Base-by-base conservation (phyloP, 2,888 invertebrate species). In the Coleophora flavipennella region DNA sequence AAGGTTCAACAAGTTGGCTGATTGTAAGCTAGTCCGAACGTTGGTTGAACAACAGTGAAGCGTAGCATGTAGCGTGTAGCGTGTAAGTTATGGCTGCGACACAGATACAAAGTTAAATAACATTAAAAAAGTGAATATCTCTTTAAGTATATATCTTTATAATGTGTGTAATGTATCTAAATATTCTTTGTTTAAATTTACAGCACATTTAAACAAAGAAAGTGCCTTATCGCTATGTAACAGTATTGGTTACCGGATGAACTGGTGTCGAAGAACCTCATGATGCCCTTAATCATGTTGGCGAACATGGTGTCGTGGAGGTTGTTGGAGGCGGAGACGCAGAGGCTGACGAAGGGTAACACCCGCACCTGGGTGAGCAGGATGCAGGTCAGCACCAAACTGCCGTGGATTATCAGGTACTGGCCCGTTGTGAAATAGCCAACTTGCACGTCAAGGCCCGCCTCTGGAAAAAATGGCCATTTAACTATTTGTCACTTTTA, bases 221-320 rank as follows among this genome's bases (percentile, higher is more conserved):
- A n/a, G n/a, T n/a, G 39, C 11, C n/a, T n/a, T n/a, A n/a, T n/a
- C n/a, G n/a, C n/a, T n/a, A n/a, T n/a, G n/a, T n/a, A n/a, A n/a
- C n/a, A n/a, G n/a, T n/a, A n/a, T 13, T 32, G 20, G 43, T 44
- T 59, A 81, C 84, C 84, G 51, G 91, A 89, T 2, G 95, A 93
- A 67, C 95, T 96, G 0, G 89, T 90, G 57, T 95, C 94, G 62
- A 95, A 96, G 69, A 96, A 96, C 35, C 85, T 54, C 79, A 84
- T 84, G 40, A 85, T 67, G 6, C 84, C 85, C 44, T 63, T 71
- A n/a, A 83, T 65, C 78, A 83, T 76, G 3, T 71, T 75, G 1
- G 72, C 72, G 63, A 94, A 93, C 91, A 93, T 92, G 9, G 52
- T 71, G 58, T 91, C 87, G 65, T 94, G 94, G 1, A 94, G 79